Evolutionary conservation across 2,113 vertebrate species (phyloP).

Genomic region (Ceyx margarethae): DNA sequence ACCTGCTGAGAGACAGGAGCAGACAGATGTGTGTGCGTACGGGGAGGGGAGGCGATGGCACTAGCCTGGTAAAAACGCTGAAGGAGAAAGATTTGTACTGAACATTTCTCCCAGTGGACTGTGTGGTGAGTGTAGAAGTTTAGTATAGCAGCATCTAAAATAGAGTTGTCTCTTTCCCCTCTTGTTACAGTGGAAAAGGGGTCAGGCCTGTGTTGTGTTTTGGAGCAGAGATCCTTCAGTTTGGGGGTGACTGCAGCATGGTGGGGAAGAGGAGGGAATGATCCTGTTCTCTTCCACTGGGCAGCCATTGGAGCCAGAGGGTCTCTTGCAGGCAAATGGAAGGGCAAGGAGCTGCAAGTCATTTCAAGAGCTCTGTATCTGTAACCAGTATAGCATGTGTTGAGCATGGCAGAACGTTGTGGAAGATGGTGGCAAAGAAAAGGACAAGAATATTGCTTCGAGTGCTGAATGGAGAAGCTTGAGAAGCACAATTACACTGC

Average conservation of each 20-base stretch:
- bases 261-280: neutral
- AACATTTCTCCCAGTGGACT: neutral
- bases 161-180: neutral
- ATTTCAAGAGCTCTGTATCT: neutral
- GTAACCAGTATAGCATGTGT: neutral
- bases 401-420: neutral
- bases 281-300: neutral
- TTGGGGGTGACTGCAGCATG: neutral
- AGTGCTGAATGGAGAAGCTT: neutral
- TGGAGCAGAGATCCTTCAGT: neutral
- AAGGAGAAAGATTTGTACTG: neutral
- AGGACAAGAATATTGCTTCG: neutral
- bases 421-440: neutral
- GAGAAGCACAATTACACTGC: neutral
- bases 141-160: neutral
- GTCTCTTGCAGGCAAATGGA: neutral
- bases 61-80: neutral
- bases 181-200: neutral
- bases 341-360: neutral
- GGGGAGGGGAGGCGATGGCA: neutral
- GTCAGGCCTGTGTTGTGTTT: neutral
- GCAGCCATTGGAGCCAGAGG: neutral
- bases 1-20: neutral
- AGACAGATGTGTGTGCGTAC: fast-evolving
- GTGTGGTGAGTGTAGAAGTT: fast-evolving